phyloP scores from a whole-genome alignment of 2,797 vertebrate genomes.

The Bucorvus abyssinicus region DNA sequence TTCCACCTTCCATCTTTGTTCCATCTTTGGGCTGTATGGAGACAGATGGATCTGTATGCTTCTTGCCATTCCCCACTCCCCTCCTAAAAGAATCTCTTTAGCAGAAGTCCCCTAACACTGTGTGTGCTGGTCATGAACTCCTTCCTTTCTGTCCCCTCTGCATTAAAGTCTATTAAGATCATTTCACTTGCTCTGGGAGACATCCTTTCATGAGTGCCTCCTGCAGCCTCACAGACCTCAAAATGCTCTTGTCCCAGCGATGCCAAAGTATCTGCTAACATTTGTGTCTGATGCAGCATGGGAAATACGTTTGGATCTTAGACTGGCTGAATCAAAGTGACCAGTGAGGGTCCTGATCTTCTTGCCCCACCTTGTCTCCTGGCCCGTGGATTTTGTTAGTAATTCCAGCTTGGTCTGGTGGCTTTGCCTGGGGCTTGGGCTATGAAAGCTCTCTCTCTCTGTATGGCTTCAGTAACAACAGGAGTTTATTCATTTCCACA shows the following conservation, averaged over 20 bases:
- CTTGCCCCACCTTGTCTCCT: background rate
- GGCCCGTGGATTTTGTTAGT: conserved; percentile 11
- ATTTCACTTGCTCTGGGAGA: background rate
- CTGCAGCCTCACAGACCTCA: background rate
- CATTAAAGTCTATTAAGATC: background rate
- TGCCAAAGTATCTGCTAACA: background rate
- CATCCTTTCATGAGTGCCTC: background rate
- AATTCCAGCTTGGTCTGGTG: conserved; percentile 28
- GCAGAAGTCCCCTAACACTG: background rate
- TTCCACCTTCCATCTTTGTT: background rate
- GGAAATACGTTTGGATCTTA: background rate
- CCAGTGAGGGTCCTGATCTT: background rate
- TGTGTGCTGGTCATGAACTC: background rate
- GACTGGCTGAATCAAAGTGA: background rate
- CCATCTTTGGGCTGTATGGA: background rate
- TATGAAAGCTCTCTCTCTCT: conserved; percentile 15
- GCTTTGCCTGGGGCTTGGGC: conserved; percentile 45
- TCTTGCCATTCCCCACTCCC: background rate
- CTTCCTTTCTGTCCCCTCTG: background rate
- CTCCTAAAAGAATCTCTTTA: background rate
- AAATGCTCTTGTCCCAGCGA: background rate
- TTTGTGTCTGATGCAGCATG: background rate
- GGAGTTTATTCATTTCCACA: conserved; percentile 62
- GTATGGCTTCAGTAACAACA: conserved; percentile 18
- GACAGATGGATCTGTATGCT: background rate